Evolutionary conservation across 1,140 invertebrate species (phyloP).

Genomic region (Nylanderia fulva): DNA sequence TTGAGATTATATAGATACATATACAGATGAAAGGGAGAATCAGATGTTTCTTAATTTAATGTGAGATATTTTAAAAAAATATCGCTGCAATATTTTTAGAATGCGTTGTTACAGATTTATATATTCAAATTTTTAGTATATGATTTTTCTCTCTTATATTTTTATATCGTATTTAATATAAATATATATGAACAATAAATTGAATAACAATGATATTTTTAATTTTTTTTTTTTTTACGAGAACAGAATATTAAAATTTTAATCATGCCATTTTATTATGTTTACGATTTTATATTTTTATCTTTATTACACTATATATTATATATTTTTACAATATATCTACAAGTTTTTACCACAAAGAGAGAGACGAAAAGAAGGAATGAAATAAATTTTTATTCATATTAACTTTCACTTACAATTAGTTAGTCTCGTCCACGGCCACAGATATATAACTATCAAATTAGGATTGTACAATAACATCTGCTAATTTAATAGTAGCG

Average conservation of each 20-base stretch:
- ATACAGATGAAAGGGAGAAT: not conserved
- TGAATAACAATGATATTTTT: conserved; percentile 5
- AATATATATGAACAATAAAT: not conserved
- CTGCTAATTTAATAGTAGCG: conserved; percentile 62
- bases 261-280: too few species aligned
- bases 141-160: too few species aligned
- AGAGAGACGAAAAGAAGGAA: not conserved
- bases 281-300: not conserved
- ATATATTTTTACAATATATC: not conserved
- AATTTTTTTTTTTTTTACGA: not conserved
- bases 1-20: not conserved
- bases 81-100: not conserved
- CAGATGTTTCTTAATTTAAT: not conserved
- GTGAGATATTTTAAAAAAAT: not conserved
- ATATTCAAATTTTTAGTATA: too few species aligned
- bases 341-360: not conserved
- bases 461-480: conserved; percentile 57
- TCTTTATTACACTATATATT: not conserved
- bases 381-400: conserved; percentile 8
- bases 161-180: not conserved
- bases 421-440: not conserved
- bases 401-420: conserved; percentile 38
- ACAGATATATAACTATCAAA: conserved; percentile 24
- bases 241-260: not conserved
- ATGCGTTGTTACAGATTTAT: not conserved